A percentile compares a stretch with the other conserved stretches of the same genome.
phyloP scores from a whole-genome alignment of 1,140 invertebrate species.

The Trachymyrmex cornetzi region DNA sequence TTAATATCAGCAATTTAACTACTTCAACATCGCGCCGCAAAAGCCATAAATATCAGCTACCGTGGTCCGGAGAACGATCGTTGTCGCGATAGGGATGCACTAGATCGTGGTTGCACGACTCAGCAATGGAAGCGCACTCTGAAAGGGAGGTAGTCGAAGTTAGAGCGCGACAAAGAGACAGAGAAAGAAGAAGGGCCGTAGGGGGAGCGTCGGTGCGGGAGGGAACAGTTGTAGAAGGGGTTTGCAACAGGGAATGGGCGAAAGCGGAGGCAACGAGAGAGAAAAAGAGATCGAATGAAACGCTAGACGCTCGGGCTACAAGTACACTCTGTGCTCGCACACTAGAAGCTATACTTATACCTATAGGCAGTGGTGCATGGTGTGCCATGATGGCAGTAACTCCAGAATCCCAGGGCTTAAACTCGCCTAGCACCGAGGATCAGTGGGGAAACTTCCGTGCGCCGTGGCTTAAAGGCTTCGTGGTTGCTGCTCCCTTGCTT shows the following conservation, averaged over 20 bases:
- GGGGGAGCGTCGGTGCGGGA: conserved; percentile 13
- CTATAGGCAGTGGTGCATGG: conserved; percentile 83
- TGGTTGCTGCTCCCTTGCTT: conserved; percentile 84
- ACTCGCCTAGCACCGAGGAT: conserved; percentile 83
- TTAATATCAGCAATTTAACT: conserved; percentile 85
- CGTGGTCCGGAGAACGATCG: conserved; percentile 82
- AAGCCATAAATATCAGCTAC: conserved; percentile 83
- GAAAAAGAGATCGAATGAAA: conserved; percentile 72
- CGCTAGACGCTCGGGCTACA: conserved; percentile 71
- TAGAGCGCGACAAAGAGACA: conserved; percentile 53
- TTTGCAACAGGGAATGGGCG: conserved; percentile 61
- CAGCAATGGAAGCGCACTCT: conserved; percentile 61
- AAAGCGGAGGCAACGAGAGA: conserved; percentile 52
- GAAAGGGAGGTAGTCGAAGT: conserved; percentile 61
- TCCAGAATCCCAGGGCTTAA: conserved; percentile 87
- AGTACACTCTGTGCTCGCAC: conserved; percentile 73
- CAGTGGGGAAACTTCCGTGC: conserved; percentile 86
- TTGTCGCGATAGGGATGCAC: conserved; percentile 84
- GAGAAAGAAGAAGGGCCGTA: conserved; percentile 60
- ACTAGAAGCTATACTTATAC: conserved; percentile 77
- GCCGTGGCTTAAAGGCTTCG: conserved; percentile 86
- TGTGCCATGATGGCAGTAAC: conserved; percentile 85
- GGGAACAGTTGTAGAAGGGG: conserved; percentile 68
- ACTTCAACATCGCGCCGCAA: conserved; percentile 81
- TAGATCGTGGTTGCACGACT: conserved; percentile 83